Evolutionary conservation across 2,113 vertebrate species (phyloP).

Genomic region (Cebidichthys violaceus): DNA sequence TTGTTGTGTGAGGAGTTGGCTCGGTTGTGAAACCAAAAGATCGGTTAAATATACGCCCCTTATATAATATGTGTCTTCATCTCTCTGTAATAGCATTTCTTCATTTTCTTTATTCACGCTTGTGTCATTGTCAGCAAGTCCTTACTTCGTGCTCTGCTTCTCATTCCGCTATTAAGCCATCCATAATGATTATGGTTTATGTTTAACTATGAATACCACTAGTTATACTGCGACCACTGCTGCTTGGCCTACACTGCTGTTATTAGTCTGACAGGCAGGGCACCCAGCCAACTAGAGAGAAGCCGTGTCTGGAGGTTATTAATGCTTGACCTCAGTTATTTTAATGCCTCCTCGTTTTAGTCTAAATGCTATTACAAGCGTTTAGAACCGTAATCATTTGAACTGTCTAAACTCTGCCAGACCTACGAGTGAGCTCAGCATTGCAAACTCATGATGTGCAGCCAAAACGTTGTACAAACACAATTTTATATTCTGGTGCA

Average conservation of each 20-base stretch:
- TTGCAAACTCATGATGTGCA: not conserved
- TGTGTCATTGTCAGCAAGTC: not conserved
- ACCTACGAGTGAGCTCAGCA: not conserved
- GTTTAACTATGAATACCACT: not conserved
- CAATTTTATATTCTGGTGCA: not conserved
- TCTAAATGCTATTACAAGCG: slow-evolving; percentile 45
- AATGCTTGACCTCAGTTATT: slow-evolving; percentile 47
- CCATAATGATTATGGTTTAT: not conserved
- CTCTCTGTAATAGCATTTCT: not conserved
- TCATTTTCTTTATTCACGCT: not conserved
- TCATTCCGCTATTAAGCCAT: not conserved
- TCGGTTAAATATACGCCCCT: not conserved
- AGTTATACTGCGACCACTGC: slow-evolving; percentile 1
- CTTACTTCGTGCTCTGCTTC: not conserved
- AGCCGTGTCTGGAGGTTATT: slow-evolving; percentile 40
- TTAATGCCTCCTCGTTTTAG: slow-evolving; percentile 34
- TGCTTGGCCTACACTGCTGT: slow-evolving; percentile 11
- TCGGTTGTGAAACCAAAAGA: not conserved
- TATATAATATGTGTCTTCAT: not conserved
- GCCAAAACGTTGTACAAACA: slow-evolving; percentile 6
- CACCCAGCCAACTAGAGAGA: slow-evolving; percentile 34
- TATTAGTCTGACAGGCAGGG: slow-evolving; percentile 34
- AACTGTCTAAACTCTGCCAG: slow-evolving; percentile 34
- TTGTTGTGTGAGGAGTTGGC: not conserved
- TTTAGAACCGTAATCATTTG: slow-evolving; percentile 40